phyloP scores from a whole-genome alignment of 2,797 vertebrate genomes.

The Tinamus major region DNA sequence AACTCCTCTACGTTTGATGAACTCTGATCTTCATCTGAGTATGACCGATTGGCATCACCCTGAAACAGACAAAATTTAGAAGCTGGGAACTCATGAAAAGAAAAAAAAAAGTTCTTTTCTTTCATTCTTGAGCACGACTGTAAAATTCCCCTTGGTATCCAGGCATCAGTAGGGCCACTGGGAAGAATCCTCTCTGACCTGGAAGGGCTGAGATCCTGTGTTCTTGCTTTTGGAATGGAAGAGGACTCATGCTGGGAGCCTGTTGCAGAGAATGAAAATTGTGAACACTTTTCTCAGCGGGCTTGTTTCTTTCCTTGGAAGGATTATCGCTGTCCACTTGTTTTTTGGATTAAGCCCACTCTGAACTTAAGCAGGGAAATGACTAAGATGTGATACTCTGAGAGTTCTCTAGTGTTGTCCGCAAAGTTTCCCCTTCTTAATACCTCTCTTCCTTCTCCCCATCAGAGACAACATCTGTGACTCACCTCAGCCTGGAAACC shows the following conservation, averaged over 20 bases:
- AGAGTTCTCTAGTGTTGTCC: not conserved
- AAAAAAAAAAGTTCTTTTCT: not conserved
- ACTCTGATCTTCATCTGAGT: slow-evolving; percentile 94
- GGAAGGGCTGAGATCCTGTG: rapidly evolving
- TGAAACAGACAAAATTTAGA: slow-evolving; percentile 72
- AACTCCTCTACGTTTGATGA: slow-evolving; percentile 92
- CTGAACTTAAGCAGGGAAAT: not conserved
- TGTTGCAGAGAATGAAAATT: not conserved
- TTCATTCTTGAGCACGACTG: not conserved
- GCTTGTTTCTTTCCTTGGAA: not conserved
- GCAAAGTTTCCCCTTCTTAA: not conserved
- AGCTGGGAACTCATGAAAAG: not conserved
- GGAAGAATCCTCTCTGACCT: not conserved
- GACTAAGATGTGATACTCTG: not conserved
- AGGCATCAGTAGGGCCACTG: not conserved
- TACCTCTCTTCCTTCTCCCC: not conserved
- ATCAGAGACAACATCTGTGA: not conserved
- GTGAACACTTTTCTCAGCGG: not conserved
- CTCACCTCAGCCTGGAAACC: slow-evolving; percentile 98
- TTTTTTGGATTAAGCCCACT: not conserved
- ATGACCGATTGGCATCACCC: slow-evolving; percentile 97
- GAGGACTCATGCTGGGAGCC: not conserved
- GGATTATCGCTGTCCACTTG: not conserved
- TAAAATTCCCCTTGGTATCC: not conserved
- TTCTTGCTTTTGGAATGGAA: not conserved